phyloP scores from a whole-genome alignment of 2,888 invertebrate species.

The Caenorhabditis doughertyi region DNA sequence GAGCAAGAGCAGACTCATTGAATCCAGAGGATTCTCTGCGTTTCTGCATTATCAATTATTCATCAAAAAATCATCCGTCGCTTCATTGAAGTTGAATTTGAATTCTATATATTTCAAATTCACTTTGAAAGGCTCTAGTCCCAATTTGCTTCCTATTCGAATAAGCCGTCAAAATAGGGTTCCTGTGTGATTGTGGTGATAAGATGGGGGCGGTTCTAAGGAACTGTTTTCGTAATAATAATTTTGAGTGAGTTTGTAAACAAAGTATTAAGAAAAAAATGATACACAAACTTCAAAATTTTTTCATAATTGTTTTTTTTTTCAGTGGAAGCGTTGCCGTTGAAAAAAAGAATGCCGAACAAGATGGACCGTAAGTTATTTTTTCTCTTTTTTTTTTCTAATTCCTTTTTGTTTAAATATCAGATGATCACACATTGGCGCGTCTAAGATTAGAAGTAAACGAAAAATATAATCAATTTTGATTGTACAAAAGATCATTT shows the following conservation, averaged over 20 bases:
- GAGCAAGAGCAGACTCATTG: slow-evolving; percentile 4
- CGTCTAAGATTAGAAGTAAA: slow-evolving; percentile 9
- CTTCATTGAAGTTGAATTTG: slow-evolving; percentile 28
- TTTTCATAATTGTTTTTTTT: slow-evolving; percentile 8
- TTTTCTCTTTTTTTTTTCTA: not conserved
- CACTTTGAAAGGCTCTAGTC: not conserved
- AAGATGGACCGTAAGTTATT: slow-evolving; percentile 59
- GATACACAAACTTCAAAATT: not conserved
- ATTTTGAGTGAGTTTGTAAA: slow-evolving; percentile 43
- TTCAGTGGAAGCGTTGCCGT: slow-evolving; percentile 66
- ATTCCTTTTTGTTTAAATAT: slow-evolving; percentile 10
- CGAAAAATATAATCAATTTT: too few species aligned
- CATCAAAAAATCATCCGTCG: slow-evolving; percentile 15
- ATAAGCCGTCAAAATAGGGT: slow-evolving; percentile 42
- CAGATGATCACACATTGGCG: slow-evolving; percentile 39
- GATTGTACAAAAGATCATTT: too few species aligned
- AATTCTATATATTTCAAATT: slow-evolving; percentile 2
- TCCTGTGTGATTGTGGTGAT: slow-evolving; percentile 56
- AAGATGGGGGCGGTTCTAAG: slow-evolving; percentile 47
- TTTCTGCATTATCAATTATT: slow-evolving; percentile 36
- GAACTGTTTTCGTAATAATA: slow-evolving; percentile 47
- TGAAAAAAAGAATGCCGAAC: slow-evolving; percentile 45
- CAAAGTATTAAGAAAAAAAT: not conserved
- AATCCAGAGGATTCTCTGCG: slow-evolving; percentile 11
- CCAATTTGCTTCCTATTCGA: not conserved